Evolutionary conservation across 1,140 invertebrate species (phyloP).

Genomic region (Planococcus citri): DNA sequence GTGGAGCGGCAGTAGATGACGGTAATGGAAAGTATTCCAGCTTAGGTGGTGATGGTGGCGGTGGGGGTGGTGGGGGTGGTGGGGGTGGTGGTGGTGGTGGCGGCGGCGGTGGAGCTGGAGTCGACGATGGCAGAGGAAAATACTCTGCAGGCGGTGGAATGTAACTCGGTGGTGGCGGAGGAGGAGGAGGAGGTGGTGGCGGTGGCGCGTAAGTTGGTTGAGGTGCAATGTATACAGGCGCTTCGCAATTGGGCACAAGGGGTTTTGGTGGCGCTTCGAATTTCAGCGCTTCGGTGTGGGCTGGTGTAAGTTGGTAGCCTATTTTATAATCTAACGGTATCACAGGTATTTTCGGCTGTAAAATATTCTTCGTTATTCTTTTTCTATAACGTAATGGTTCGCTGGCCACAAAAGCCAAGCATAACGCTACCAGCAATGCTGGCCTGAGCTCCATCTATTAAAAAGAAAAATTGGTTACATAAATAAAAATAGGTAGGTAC

Average conservation of each 20-base stretch:
- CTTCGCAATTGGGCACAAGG: background rate
- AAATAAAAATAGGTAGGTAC: too few species aligned
- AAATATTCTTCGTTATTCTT: background rate
- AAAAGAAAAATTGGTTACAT: too few species aligned
- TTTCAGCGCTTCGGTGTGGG: background rate
- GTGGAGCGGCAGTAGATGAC: too few species aligned
- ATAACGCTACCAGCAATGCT: background rate
- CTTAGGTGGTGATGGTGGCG: too few species aligned
- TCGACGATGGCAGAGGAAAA: too few species aligned
- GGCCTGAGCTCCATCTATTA: background rate
- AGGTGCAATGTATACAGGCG: background rate
- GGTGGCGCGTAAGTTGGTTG: background rate
- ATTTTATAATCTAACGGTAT: background rate
- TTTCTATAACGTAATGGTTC: background rate
- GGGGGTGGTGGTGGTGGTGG: too few species aligned
- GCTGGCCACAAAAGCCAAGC: background rate
- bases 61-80: too few species aligned
- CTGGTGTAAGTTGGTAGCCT: background rate
- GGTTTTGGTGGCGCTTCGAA: background rate
- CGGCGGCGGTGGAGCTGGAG: too few species aligned
- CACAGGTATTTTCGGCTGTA: background rate
- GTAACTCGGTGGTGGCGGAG: too few species aligned
- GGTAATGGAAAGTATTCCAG: too few species aligned
- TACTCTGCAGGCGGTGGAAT: too few species aligned
- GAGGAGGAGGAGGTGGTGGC: background rate